Conservation (phyloP, 2,113 vertebrate species). For the sheep (Ovis aries) region DNA sequence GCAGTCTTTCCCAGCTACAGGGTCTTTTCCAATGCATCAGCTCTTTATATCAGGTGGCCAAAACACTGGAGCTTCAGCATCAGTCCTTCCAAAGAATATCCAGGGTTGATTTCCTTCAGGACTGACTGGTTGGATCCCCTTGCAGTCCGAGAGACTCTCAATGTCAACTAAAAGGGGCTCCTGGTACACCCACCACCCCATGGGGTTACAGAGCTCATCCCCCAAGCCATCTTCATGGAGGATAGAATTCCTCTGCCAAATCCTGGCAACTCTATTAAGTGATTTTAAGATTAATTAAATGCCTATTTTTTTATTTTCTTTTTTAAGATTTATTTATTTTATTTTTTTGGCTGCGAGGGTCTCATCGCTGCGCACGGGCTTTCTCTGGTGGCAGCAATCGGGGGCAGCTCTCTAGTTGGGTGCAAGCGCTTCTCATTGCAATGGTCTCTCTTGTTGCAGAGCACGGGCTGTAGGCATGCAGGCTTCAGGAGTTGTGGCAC, state of each 20-base stretch:
- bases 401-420: not conserved
- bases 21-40: not conserved
- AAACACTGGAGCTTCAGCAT: not conserved
- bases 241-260: not conserved
- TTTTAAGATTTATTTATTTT: not conserved
- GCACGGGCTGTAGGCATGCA: not conserved
- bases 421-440: not conserved
- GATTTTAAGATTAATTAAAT: not conserved
- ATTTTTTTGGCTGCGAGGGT: not conserved
- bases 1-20: not conserved
- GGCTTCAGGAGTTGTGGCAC: not conserved
- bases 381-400: not conserved
- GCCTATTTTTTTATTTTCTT: not conserved
- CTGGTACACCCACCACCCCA: not conserved
- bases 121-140: not conserved
- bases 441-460: not conserved
- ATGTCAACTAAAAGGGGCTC: not conserved
- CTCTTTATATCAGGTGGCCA: not conserved
- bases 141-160: not conserved
- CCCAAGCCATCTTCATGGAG: rapidly evolving
- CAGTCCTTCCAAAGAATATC: not conserved
- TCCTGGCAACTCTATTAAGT: not conserved
- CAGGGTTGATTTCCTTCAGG: not conserved
- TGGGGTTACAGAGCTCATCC: rapidly evolving
- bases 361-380: not conserved